Evolutionary conservation across 2,888 invertebrate species (phyloP).

Genomic region (Ochropacha duplaris): DNA sequence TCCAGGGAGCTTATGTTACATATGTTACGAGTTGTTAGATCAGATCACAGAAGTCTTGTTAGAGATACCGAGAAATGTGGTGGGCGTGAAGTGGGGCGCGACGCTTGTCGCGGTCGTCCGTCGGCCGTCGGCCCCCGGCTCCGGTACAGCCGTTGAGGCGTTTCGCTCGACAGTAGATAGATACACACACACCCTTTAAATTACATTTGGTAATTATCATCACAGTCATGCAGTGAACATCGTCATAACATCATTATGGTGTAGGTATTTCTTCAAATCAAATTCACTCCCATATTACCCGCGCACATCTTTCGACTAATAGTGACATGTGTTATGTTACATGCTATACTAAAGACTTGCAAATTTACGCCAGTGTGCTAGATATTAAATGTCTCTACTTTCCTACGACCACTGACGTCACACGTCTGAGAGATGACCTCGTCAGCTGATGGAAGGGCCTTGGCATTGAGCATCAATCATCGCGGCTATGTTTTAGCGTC

Average conservation of each 20-base stretch:
- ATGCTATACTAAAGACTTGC: background rate
- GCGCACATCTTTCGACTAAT: too few species aligned
- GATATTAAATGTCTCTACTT: background rate
- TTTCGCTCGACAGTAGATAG: background rate
- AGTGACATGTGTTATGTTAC: too few species aligned
- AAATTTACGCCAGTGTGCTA: background rate
- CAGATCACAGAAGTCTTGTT: constrained; percentile 44
- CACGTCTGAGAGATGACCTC: background rate
- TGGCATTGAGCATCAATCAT: background rate
- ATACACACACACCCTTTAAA: background rate
- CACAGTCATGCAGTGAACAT: background rate
- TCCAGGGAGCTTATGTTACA: constrained; percentile 56
- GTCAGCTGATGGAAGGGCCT: background rate
- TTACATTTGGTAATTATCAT: background rate
- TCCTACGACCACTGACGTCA: background rate
- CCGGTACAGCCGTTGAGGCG: background rate
- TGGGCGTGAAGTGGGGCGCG: constrained; percentile 50
- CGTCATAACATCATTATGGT: background rate
- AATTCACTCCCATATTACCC: too few species aligned
- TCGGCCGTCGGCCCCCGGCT: constrained; percentile 1
- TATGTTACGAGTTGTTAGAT: constrained; percentile 63
- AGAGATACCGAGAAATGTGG: constrained; percentile 42
- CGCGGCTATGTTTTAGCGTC: background rate
- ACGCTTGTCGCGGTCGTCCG: constrained; percentile 8
- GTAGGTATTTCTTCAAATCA: too few species aligned